A percentile compares a stretch with the other conserved stretches of the same genome.
These are phyloP conservation scores for Ypsolopha scabrella DNA, from an alignment of 2,888 invertebrate species.

Conservation along the genomic window DNA sequence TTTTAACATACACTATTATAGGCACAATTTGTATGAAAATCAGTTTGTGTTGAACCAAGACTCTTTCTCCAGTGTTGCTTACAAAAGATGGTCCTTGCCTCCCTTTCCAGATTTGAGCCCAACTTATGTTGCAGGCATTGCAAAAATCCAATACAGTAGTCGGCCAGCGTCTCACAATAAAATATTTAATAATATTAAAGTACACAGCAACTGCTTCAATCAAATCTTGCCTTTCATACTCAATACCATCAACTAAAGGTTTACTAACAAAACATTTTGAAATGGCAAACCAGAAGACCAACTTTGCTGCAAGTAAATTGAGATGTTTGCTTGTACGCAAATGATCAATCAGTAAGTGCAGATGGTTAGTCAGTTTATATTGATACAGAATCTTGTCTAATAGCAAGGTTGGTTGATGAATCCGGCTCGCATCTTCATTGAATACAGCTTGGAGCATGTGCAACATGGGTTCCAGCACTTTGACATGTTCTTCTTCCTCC, in stretches of 20 bases:
- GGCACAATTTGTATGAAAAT: conserved; percentile 75
- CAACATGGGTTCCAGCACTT: conserved; percentile 67
- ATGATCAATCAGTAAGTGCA: conserved; percentile 42
- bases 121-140: conserved; percentile 36
- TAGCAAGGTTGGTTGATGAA: conserved; percentile 39
- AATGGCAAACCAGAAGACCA: conserved; percentile 54
- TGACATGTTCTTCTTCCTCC: conserved; percentile 59
- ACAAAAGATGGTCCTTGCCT: conserved; percentile 22
- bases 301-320: conserved; percentile 53
- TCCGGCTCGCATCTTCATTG: conserved; percentile 49
- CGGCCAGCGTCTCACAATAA: conserved; percentile 34
- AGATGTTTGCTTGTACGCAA: conserved; percentile 32
- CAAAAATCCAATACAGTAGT: conserved; percentile 41
- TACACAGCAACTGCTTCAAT: conserved; percentile 36
- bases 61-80: conserved; percentile 18
- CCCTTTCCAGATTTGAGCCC: conserved; percentile 30
- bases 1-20: conserved; percentile 47
- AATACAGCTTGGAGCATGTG: conserved; percentile 67
- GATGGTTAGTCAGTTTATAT: conserved; percentile 37
- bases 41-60: conserved; percentile 70
- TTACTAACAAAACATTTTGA: conserved; percentile 39
- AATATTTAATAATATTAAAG: conserved; percentile 37
- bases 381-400: conserved; percentile 33
- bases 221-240: conserved; percentile 39
- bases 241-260: conserved; percentile 31